A percentile compares a stretch with the other conserved stretches of the same genome.
These are phyloP conservation scores for Micrasema longulum DNA, from an alignment of 1,140 invertebrate species.

Conservation along the genomic window DNA sequence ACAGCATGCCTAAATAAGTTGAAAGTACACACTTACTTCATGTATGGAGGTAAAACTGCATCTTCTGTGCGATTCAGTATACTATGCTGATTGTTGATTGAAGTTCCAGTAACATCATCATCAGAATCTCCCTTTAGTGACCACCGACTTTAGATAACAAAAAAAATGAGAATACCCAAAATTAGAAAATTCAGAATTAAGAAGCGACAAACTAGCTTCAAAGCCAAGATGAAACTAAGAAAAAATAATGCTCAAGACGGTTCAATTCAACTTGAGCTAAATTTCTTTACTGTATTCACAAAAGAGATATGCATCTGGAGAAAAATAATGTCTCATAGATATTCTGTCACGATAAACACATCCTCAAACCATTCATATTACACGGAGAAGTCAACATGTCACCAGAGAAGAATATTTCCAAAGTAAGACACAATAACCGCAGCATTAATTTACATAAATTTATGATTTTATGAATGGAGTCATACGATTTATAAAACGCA, in stretches of 20 bases:
- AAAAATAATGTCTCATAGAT: constrained; percentile 48
- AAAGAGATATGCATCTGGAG: constrained; percentile 32
- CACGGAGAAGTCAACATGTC: constrained; percentile 39
- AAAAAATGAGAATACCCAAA: background rate
- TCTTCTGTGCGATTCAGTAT: constrained; percentile 60
- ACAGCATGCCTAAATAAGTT: too few relatives aligned
- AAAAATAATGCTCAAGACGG: constrained; percentile 11
- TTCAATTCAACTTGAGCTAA: too few relatives aligned
- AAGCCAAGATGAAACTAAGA: constrained; percentile 42
- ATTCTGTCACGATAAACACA: constrained; percentile 42
- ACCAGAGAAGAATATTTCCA: background rate
- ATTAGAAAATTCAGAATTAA: background rate
- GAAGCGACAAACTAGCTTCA: constrained; percentile 8
- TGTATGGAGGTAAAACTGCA: constrained; percentile 62
- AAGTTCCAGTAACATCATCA: constrained; percentile 59
- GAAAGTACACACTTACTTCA: constrained; percentile 56
- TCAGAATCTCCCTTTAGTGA: constrained; percentile 61
- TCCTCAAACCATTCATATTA: constrained; percentile 30
- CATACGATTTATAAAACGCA: constrained; percentile 32
- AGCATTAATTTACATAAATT: constrained; percentile 7
- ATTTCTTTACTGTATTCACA: background rate
- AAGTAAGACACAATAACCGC: constrained; percentile 15
- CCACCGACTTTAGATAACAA: constrained; percentile 60
- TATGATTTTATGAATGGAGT: constrained; percentile 39
- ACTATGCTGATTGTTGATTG: constrained; percentile 56